Percentiles rank a stretch among this genome's conserved stretches.
Evolutionary conservation across 2,797 vertebrate species (phyloP).

Genomic region (Sternotherus odoratus): DNA sequence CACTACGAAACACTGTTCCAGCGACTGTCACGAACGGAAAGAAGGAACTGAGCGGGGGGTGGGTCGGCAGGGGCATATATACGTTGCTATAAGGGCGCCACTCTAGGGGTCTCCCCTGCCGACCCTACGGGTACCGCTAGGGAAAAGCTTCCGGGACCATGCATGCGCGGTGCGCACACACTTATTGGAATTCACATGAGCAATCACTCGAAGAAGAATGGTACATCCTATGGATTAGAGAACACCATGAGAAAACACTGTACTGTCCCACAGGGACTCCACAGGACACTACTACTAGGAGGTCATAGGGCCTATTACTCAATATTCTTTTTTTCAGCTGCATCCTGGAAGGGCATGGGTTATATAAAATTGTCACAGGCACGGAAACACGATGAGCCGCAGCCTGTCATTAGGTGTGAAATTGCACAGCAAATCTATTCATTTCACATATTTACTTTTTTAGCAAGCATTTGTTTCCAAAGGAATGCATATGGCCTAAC

Average conservation of each 20-base stretch:
- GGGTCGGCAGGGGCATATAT: too few relatives aligned
- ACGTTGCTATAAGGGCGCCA: too few relatives aligned
- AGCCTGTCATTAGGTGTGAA: not conserved
- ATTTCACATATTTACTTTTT: not conserved
- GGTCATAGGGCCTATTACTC: not conserved
- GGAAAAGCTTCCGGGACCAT: too few relatives aligned
- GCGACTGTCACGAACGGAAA: too few relatives aligned
- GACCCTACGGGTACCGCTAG: too few relatives aligned
- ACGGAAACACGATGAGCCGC: not conserved
- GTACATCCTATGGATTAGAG: not conserved
- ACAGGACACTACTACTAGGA: not conserved
- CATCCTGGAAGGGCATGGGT: not conserved
- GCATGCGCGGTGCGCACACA: too few relatives aligned
- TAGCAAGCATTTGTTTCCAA: not conserved
- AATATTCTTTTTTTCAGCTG: not conserved
- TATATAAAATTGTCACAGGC: not conserved
- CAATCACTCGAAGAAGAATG: too few relatives aligned
- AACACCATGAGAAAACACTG: not conserved
- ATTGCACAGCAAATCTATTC: not conserved
- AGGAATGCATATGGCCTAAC: not conserved
- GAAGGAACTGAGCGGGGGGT: too few relatives aligned
- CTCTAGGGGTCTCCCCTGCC: too few relatives aligned
- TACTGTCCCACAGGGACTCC: not conserved
- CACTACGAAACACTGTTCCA: too few relatives aligned
- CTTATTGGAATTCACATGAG: too few relatives aligned